Conservation (phyloP, 92 coral and sea anemone genomes). For the Phenganax subtilis region DNA sequence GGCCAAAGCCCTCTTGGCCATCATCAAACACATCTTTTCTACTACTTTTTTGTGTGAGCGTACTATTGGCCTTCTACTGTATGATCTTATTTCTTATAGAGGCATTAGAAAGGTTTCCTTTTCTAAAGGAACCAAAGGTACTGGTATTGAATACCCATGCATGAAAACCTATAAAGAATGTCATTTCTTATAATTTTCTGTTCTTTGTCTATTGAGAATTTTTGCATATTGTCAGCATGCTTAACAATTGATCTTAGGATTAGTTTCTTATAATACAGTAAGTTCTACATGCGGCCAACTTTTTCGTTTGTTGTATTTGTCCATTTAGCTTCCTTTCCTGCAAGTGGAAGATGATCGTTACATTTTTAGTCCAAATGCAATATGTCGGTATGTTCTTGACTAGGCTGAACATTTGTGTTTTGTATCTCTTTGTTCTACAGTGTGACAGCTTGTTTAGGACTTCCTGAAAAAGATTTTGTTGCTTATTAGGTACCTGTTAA, state of each 20-base stretch:
- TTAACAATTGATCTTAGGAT: no score
- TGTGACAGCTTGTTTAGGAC: no score
- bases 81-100: slow-evolving; percentile 9
- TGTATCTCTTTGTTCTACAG: no score
- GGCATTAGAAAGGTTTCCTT: background rate
- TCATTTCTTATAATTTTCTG: no score
- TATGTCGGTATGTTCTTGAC: slow-evolving; percentile 71
- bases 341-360: slow-evolving; percentile 64
- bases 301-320: background rate
- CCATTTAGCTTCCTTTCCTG: slow-evolving; percentile 74
- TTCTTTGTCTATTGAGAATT: no score
- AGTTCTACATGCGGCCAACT: no score
- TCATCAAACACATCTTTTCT: no score
- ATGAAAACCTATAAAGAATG: no score
- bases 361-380: slow-evolving; percentile 85
- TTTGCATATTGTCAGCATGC: no score
- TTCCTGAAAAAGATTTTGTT: background rate
- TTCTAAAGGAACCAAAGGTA: slow-evolving; percentile 30
- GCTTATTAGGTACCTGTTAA: slow-evolving; percentile 60
- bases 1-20: no score
- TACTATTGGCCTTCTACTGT: background rate
- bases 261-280: no score
- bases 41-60: background rate
- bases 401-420: background rate
- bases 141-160: background rate